Evolutionary conservation across 1,140 invertebrate genomes (phyloP).

Genomic region (Lamellibrachia luymesi): DNA sequence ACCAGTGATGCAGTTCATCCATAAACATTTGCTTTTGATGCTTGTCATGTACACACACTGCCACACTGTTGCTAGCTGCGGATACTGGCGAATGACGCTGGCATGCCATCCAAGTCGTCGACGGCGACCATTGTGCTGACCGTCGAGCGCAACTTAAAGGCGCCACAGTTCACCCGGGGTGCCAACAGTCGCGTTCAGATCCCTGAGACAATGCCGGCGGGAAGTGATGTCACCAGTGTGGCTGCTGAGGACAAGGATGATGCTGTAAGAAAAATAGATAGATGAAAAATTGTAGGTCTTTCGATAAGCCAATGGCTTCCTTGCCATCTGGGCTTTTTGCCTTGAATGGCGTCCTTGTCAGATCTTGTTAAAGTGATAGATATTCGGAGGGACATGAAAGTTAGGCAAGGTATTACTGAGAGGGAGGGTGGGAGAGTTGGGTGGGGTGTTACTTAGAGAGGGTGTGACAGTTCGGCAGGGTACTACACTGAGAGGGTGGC

Average conservation of each 20-base stretch:
- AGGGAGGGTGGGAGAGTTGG: neutral
- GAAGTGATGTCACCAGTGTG: neutral
- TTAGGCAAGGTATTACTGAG: neutral
- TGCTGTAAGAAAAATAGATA: conserved; percentile 11
- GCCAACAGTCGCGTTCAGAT: conserved; percentile 12
- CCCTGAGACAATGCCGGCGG: conserved; percentile 22
- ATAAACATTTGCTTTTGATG: neutral
- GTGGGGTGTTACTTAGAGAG: neutral
- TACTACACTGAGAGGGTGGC: neutral
- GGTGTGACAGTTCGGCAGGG: neutral
- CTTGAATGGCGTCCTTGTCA: no score
- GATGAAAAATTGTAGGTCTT: no score
- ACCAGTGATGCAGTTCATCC: neutral
- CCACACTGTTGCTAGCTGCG: conserved; percentile 14
- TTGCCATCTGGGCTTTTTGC: no score
- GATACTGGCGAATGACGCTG: conserved; percentile 16
- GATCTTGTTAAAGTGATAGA: no score
- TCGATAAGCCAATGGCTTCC: no score
- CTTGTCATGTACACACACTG: neutral
- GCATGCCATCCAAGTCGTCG: conserved; percentile 15
- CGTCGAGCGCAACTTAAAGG: conserved; percentile 18
- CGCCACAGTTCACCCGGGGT: conserved; percentile 12
- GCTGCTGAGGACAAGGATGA: conserved; percentile 17
- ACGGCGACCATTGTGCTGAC: conserved; percentile 20
- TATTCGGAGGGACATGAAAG: neutral